These are phyloP conservation scores for Neogobius melanostomus DNA, from an alignment of 2,113 vertebrate genomes.

Conservation along the genomic window DNA sequence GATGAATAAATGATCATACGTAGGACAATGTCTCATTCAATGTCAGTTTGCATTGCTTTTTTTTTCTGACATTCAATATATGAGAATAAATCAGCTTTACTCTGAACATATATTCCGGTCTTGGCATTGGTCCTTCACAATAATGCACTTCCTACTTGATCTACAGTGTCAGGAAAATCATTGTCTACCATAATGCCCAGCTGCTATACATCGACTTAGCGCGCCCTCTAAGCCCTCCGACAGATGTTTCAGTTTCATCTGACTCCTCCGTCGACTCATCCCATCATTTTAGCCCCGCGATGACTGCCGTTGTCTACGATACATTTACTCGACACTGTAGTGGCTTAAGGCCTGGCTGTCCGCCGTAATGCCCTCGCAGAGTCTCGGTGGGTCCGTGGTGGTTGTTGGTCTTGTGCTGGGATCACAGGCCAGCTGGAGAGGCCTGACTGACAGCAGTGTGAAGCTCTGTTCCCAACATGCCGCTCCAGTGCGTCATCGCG, in stretches of 20 bases:
- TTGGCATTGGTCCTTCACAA: too few relatives aligned
- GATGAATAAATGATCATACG: too few relatives aligned
- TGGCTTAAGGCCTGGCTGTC: conserved; percentile 40
- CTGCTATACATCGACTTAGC: conserved; percentile 22
- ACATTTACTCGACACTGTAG: conserved; percentile 48
- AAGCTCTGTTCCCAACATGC: conserved; percentile 32
- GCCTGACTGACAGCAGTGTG: conserved; percentile 45
- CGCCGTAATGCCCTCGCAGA: conserved; percentile 28
- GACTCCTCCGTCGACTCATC: conserved; percentile 34
- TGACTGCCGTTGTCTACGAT: conserved; percentile 41
- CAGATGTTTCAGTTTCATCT: conserved; percentile 47
- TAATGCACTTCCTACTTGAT: background rate
- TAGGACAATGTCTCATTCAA: too few relatives aligned
- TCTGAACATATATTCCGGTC: too few relatives aligned
- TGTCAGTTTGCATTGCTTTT: too few relatives aligned
- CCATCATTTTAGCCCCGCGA: conserved; percentile 39
- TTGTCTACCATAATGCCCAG: conserved; percentile 15
- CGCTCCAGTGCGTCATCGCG: conserved; percentile 30
- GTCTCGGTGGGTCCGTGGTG: conserved; percentile 27
- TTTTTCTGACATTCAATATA: too few relatives aligned
- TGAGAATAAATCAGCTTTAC: too few relatives aligned
- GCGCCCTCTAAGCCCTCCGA: conserved; percentile 33
- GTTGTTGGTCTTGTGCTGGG: conserved; percentile 20
- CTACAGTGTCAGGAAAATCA: background rate
- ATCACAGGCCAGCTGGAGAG: conserved; percentile 49